These are phyloP conservation scores for Luidia sarsii DNA, from an alignment of 53 echinoderm and acorn worm species.

Conservation along the genomic window DNA sequence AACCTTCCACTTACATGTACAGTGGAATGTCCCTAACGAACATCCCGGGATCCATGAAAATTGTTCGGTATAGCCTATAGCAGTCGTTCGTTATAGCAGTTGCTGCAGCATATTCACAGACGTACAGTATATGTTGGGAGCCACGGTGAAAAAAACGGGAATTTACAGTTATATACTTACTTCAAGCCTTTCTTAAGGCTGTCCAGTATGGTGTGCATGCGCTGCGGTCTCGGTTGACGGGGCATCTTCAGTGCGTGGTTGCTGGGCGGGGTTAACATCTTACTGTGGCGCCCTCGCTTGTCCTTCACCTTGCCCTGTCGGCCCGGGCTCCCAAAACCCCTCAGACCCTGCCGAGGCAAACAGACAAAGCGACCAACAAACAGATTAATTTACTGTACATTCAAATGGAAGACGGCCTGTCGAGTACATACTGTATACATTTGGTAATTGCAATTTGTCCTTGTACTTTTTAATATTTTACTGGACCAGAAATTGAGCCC, in stretches of 20 bases:
- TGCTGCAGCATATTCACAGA: not conserved
- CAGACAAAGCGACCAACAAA: not conserved
- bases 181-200: conserved; percentile 83
- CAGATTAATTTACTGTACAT: too few species aligned
- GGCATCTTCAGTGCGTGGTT: conserved; percentile 86
- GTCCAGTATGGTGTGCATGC: conserved; percentile 86
- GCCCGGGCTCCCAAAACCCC: conserved; percentile 78
- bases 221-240: conserved; percentile 87
- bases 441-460: too few species aligned
- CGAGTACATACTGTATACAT: too few species aligned
- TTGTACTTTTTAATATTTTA: too few species aligned
- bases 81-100: too few species aligned
- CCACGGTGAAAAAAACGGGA: not conserved
- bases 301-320: conserved; percentile 71
- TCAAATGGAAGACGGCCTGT: too few species aligned
- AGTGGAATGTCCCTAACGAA: too few species aligned
- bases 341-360: conserved; percentile 71
- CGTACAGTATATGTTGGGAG: not conserved
- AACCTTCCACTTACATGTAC: too few species aligned
- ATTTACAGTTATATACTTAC: too few species aligned
- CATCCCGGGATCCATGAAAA: too few species aligned
- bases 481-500: too few species aligned
- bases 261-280: conserved; percentile 74
- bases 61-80: too few species aligned
- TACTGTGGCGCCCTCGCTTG: conserved; percentile 64